Evolutionary conservation across 2,113 vertebrate species (phyloP), one percentile per base, ranked within the genome.

Genomic region (Puma concolor): DNA sequence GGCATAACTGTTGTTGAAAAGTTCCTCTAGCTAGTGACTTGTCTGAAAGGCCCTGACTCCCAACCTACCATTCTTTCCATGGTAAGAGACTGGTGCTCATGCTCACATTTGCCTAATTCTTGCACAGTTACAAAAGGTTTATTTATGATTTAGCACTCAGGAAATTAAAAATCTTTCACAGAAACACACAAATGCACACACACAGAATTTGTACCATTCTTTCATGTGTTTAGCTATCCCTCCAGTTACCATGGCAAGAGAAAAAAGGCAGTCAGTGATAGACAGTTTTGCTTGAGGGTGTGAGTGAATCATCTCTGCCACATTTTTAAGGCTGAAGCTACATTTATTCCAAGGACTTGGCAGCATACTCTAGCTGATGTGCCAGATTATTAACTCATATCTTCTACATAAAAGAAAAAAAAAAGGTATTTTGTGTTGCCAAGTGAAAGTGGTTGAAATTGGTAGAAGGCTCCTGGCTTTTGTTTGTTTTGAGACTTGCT

Each of bases 311-410:
- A 95, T 54, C 36, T 89, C 33, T 77, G 93, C 29, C 77, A 63
- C 23, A 95, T 38, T 44, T 97, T 97, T 74, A 63, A 97, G 82
- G 83, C 38, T 19, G 50, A 67, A 90, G 54, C 0, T 89, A 89
- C 74, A 97, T 96, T 97, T 48, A 71, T 77, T 95, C 97, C 88
- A 96, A 71, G 60, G 86, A 98, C 95, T 0, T 94, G 93, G 94
- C 77, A 69, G 57, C n/a, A 74, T 33, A 79, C 85, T 33, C 17
- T 16, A 60, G 4, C 44, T 86, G 72, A 81, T 64, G 83, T 6
- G 38, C 77, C 94, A 98, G 72, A 91, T 71, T 90, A 74, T 38
- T 74, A 67, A 63, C 48, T 98, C 0, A 0, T 92, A 64, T 88
- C 27, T 77, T 97, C 83, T 80, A 93, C 1, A 57, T 38, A 50